phyloP scores from a whole-genome alignment of 2,888 invertebrate genomes.

The Thereva unica region DNA sequence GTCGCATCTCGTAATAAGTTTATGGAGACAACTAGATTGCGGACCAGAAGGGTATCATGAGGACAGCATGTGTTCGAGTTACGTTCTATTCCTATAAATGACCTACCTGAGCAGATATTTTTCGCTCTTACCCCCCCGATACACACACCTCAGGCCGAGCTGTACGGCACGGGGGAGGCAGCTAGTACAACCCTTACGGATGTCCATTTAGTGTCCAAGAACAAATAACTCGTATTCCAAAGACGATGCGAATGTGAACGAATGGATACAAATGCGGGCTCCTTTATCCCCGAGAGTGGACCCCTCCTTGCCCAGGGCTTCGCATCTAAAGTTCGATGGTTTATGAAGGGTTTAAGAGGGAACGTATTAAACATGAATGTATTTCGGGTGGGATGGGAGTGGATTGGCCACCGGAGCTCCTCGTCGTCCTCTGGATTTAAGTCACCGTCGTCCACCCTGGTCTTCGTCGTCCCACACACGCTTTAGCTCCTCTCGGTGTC shows the following conservation, averaged over 20 bases:
- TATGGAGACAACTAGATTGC: constrained; percentile 36
- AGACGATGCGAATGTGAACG: constrained; percentile 21
- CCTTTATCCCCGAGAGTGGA: constrained; percentile 35
- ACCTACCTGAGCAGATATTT: constrained; percentile 35
- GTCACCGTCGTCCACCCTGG: constrained; percentile 17
- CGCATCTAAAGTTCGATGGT: constrained; percentile 40
- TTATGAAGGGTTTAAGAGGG: constrained; percentile 41
- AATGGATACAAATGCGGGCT: constrained; percentile 35
- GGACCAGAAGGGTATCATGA: constrained; percentile 29
- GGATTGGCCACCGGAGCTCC: constrained; percentile 6
- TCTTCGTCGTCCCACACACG: constrained; percentile 5
- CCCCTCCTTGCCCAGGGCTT: constrained; percentile 14
- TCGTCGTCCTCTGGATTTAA: constrained; percentile 4
- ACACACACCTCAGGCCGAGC: background rate
- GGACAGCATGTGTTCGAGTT: constrained; percentile 35
- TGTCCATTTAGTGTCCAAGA: constrained; percentile 36
- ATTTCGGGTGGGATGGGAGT: background rate
- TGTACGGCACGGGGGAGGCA: background rate
- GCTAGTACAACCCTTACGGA: constrained; percentile 20
- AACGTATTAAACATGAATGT: constrained; percentile 37
- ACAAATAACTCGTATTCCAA: constrained; percentile 36
- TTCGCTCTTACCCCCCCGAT: constrained; percentile 12
- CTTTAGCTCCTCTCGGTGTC: background rate
- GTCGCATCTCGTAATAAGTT: constrained; percentile 35
- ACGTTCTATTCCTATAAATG: constrained; percentile 35